Base-by-base conservation (phyloP, 2,888 invertebrate species). In the Lissonota sp. region DNA sequence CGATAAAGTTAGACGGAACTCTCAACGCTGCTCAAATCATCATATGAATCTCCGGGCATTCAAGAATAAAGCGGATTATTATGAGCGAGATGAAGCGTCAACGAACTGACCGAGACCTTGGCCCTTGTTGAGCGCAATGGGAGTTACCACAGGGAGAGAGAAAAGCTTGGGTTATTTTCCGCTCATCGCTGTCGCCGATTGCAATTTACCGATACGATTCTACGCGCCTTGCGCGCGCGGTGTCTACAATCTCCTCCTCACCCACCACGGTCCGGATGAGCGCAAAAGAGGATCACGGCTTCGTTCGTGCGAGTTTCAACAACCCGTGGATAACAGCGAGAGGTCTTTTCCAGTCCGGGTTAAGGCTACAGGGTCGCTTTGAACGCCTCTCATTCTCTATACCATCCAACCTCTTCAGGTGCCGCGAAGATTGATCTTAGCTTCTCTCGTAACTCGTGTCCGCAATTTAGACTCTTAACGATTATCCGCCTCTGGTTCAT, bases 171-270 rank as follows among this genome's bases (percentile, higher is more conserved):
- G n/a, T 66, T 70, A 62, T 62, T 62, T n/a, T 46, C 71, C 71
- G 58, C 64, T 80, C 42, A 70, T 89, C 88, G 84, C 86, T 86
- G 87, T 88, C 89, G 87, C 87, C 90, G 90, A 91, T 91, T 88
- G 91, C 90, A 90, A 90, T 90, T 90, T 90, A 84, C 91, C 90
- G 91, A 91, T 91, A 91, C 89, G 86, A 91, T 90, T 90, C 89
- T 90, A 86, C 88, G 87, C 89, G 90, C 87, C 83, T 84, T 86
- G 79, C 78, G 86, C 85, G 86, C 79, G 73, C 78, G 71, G 72
- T 83, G 74, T 84, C 66, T 64, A 51, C 74, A 76, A 79, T 66
- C 57, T 63, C 58, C 49, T 16, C n/a, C 37, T 44, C 53, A 37
- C 53, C 6, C 44, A 8, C 73, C 72, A 66, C 58, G 26, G 49